phyloP scores from a whole-genome alignment of 1,140 invertebrate genomes.

The Nasonia vitripennis region DNA sequence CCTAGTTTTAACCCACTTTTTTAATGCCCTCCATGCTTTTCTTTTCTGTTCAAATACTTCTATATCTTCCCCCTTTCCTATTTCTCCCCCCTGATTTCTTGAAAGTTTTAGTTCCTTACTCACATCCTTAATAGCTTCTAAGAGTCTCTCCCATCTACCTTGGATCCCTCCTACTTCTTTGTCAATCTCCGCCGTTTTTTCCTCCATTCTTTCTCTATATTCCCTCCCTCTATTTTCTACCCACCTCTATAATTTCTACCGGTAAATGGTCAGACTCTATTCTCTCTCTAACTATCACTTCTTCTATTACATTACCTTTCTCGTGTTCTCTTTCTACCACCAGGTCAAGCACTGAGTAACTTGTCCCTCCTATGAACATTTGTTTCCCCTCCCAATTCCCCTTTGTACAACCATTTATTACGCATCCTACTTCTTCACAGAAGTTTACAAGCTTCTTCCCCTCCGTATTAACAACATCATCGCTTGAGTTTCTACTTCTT shows the following conservation, averaged over 20 bases:
- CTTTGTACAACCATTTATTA: constrained; percentile 47
- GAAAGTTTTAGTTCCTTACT: too few relatives aligned
- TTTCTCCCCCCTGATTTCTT: background rate
- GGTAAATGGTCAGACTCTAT: constrained; percentile 52
- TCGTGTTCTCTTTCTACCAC: background rate
- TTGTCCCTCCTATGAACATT: constrained; percentile 20
- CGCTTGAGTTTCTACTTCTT: too few relatives aligned
- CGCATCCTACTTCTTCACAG: constrained; percentile 21
- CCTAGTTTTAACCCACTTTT: background rate
- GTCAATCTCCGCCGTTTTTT: too few relatives aligned
- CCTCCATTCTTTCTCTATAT: background rate
- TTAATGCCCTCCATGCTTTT: background rate
- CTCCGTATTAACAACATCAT: too few relatives aligned
- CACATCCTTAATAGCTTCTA: too few relatives aligned
- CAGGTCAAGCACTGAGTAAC: background rate
- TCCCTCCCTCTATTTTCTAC: constrained; percentile 13
- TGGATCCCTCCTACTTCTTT: background rate
- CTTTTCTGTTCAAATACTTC: background rate
- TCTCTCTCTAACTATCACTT: background rate
- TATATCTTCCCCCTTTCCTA: background rate
- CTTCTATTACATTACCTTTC: background rate
- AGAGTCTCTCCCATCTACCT: too few relatives aligned
- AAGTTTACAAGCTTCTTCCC: too few relatives aligned
- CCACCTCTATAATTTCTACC: constrained; percentile 16
- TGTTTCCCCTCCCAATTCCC: constrained; percentile 48